phyloP scores from a whole-genome alignment of 2,113 vertebrate genomes.

The Bagarius yarrelli region DNA sequence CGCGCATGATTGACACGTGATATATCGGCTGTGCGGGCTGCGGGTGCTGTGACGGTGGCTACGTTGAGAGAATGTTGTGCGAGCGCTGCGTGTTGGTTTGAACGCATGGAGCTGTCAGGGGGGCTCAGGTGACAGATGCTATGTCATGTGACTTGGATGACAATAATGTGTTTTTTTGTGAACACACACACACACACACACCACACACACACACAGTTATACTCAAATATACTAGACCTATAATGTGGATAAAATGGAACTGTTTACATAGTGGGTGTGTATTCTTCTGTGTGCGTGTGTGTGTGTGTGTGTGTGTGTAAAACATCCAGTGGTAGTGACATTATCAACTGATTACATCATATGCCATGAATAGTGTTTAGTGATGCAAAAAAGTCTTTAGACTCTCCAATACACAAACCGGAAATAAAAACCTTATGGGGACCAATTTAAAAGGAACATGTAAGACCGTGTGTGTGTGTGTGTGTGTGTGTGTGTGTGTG shows the following conservation, averaged over 20 bases:
- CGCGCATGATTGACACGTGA: not conserved
- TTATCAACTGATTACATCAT: not conserved
- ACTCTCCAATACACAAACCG: not conserved
- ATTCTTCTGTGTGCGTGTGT: not conserved
- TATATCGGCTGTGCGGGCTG: no score
- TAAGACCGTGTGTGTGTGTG: constrained; percentile 6
- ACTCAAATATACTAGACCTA: not conserved
- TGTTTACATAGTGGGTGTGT: not conserved
- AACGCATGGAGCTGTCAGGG: not conserved
- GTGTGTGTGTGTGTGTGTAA: constrained; percentile 27
- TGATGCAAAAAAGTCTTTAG: not conserved
- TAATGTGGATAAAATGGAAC: not conserved
- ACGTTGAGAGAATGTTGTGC: not conserved
- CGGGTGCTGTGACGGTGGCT: not conserved
- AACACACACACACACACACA: constrained; percentile 15
- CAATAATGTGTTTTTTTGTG: not conserved
- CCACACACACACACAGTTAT: constrained; percentile 20
- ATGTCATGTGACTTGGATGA: constrained; percentile 6
- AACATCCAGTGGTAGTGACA: not conserved
- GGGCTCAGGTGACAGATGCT: constrained; percentile 27
- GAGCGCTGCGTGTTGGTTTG: not conserved
- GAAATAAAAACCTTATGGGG: not conserved
- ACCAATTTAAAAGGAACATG: not conserved
- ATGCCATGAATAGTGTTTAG: not conserved
- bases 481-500: constrained; percentile 23